A percentile compares a stretch with the other conserved stretches of the same genome.
Conservation (phyloP, 1,140 invertebrate species). For the Lordiphosa mommai region DNA sequence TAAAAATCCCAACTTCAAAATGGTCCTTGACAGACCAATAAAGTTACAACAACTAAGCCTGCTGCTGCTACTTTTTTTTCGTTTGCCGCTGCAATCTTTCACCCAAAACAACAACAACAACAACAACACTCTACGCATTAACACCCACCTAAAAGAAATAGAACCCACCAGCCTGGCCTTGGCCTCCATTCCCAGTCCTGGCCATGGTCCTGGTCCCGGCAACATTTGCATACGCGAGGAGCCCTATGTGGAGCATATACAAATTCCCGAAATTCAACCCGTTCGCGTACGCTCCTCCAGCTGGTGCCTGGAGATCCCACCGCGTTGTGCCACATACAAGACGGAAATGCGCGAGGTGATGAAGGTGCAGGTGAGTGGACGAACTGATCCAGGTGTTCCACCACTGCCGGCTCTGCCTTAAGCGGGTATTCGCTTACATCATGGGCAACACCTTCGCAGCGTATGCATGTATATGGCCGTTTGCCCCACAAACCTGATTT, state of each 20-base stretch:
- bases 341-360: constrained; percentile 83
- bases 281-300: constrained; percentile 84
- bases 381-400: constrained; percentile 35
- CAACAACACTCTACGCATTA: constrained; percentile 32
- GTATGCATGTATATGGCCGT: constrained; percentile 30
- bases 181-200: constrained; percentile 44
- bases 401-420: constrained; percentile 58
- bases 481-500: constrained; percentile 68
- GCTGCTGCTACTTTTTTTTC: too few relatives aligned
- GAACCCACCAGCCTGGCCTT: constrained; percentile 24
- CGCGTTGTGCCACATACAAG: constrained; percentile 84
- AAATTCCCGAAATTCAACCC: constrained; percentile 82
- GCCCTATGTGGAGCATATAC: constrained; percentile 81
- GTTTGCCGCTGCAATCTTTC: too few relatives aligned
- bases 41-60: too few relatives aligned
- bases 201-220: constrained; percentile 13
- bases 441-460: constrained; percentile 56
- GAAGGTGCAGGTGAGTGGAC: constrained; percentile 80
- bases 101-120: not conserved
- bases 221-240: constrained; percentile 74
- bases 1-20: too few relatives aligned
- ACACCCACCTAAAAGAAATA: constrained; percentile 55
- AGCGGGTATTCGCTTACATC: constrained; percentile 44
- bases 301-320: constrained; percentile 86
- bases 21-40: too few relatives aligned